Evolutionary conservation across 2,797 vertebrate species (phyloP), one percentile per base, ranked within the genome.

Genomic region (Sitta carolinensis): DNA sequence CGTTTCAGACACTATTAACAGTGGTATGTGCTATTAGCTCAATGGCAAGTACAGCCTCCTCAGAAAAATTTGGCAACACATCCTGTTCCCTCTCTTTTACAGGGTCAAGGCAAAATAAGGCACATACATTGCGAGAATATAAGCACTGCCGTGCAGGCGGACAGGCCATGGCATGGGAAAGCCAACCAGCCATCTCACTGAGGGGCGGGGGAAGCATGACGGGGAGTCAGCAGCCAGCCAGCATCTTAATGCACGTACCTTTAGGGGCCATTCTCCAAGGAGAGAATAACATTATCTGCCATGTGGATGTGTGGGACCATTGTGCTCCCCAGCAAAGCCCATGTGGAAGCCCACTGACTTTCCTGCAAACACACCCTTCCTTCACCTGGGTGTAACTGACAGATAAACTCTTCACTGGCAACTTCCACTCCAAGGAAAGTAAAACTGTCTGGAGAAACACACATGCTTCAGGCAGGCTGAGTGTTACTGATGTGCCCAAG

Each of bases 41-140:
- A 94, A 93, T 66, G 73, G 87, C 11, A 58, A 90, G 38, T 32
- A 83, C 85, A 93, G 92, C 84, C 72, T 91, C 67, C 62, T 76
- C 48, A 68, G 77, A 76, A 96, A 83, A 97, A 98, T 97, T 97
- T 98, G 98, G 98, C 98, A 98, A 98, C 98, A 98, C 97, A 85
- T 98, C 97, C 97, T 98, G 98, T 98, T 98, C 98, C 98, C 97
- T 97, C 97, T 95, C 92, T 84, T 97, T 85, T 83, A 97, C 97
- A 96, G 98, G 97, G 98, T 95, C 59, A 98, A 98, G 94, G 97
- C 97, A 98, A 98, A 98, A 98, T 99, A 99, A 99, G 99, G 99
- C 99, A 99, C 99, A 98, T 98, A 98, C 98, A 98, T 98, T 95
- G 96, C 19, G 84, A 97, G 97, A 96, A 98, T 97, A 96, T 52